Evolutionary conservation across 2,797 vertebrate genomes (phyloP), one percentile per base, ranked within the genome.

Genomic region (Lutjanus argentimaculatus): DNA sequence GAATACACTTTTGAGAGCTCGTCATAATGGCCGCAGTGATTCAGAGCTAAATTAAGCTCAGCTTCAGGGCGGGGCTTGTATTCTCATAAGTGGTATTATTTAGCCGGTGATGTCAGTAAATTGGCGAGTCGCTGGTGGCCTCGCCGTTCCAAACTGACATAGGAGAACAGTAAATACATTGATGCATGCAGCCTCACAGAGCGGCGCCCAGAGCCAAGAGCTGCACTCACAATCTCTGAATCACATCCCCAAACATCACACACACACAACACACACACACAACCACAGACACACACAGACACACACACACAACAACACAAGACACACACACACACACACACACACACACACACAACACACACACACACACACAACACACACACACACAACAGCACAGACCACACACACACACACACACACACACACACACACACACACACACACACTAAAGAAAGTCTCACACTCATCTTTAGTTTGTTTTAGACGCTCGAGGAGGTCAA

Each of bases 1-100:
- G 91, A 95, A 93, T 93, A 76, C 91, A 89, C 86, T 83, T 86
- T 91, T 93, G 82, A 94, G 85, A 85, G 55, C 11, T 74, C 86
- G 61, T 92, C 89, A 89, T 93, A 93, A 93, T 82, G 86, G 88
- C 86, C 78, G 84, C 92, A 87, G 90, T 93, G 92, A 95, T 94
- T 93, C 92, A 93, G 88, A 86, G 91, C 83, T 92, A 84, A 92
- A 92, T 90, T 76, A 84, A 87, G 88, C 89, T 78, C 82, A 81
- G 90, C 89, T 92, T 88, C 79, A 89, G 91, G 93, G 92, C 88
- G 92, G 92, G 90, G 92, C 91, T 85, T 92, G 77, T 80, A 62
- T 88, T 87, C 89, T 90, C 85, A 87, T 82, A 80, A 88, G 82
- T 88, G 72, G 75, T 85, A 91, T 92, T 90, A 92, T 94, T 90